Evolutionary conservation across 2,888 invertebrate species (phyloP), one percentile per base, ranked within the genome.

Genomic region (Syritta pipiens): DNA sequence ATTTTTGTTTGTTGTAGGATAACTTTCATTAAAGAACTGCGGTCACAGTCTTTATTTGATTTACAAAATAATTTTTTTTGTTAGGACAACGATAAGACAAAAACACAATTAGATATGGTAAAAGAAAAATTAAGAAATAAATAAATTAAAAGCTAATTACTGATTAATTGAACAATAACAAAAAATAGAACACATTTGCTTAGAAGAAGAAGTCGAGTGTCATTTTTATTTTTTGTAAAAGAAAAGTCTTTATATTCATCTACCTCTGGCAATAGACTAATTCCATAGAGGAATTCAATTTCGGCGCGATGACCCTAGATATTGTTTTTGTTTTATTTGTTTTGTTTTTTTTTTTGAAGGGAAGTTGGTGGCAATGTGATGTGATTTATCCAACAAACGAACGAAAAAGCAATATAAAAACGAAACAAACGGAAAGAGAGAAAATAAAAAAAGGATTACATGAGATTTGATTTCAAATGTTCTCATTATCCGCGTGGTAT

Each of bases 301-400:
- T 96, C 96, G 90, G 95, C 92, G 89, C 95, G 95, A 92, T 94
- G 95, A 92, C 92, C 96, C 96, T 96, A 94, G 88, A 93, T 93
- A 81, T 77, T 37, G 26, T 48, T 35, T 46, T n/a, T 37, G 28
- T 40, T 49, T 26, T 48, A 28, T 59, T 22, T 44, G 68, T 32
- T 55, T 71, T 49, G 53, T n/a, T 55, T 79, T 69, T 71, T 49
- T 24, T 30, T 55, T 72, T 62, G 49, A 14, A 62, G 51, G 62
- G 53, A 42, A 59, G 63, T 17, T 81, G 68, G 75, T 75, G 40
- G 57, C 74, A 75, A 81, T 81, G 62, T 75, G 75, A 69, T 69
- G 69, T 69, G 55, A 76, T 72, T 65, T 67, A 62, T 71, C 65
- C 65, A 76, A 72, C 62, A 71, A 72, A 75, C 74, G 77, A 72